Evolutionary conservation across 2,797 vertebrate genomes (phyloP), one percentile per base, ranked within the genome.

Genomic region (Anguilla pacifica): DNA sequence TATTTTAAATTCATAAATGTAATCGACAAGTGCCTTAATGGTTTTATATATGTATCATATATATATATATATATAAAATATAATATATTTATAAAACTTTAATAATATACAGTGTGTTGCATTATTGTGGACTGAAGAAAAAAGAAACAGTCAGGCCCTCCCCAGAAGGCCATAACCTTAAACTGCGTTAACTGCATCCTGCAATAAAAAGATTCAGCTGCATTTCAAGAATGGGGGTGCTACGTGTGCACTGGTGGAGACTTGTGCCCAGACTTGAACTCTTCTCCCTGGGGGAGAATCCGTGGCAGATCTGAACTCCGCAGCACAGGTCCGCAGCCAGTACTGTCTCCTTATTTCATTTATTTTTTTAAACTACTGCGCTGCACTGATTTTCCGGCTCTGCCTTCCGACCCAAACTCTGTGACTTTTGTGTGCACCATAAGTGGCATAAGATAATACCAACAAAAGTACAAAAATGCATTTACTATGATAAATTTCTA

Each of bases 241-340:
- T 72, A 31, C n/a, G 6, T 72, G n/a, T 72, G n/a, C 67, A 31
- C 28, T 28, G 72, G 31, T 77, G 11, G 28, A 74, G 28, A 43
- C 7, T 74, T 77, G 72, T 77, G 72, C 72, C 35, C 35, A 77
- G 72, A 77, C 72, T 77, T 77, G 72, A 77, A 35, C 13, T 39
- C 28, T 74, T 74, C 72, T 39, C 72, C 72, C 72, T 77, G 72
- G 72, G 35, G 72, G 35, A 13, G 2, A 74, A 74, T 74, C 15
- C 39, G 35, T 74, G 15, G 72, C 35, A 72, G 67, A 72, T n/a
- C 31, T 72, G 67, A 72, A 28, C 64, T 70, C 67, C 13, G 31
- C 28, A 39, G 28, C 72, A 77, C 39, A 77, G 13, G 31, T 15
- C 15, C 39, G 72, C 35, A 19, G 72, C 11, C 19, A 39, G 15